A percentile compares a stretch with the other conserved stretches of the same genome.
Conservation (phyloP, 2,888 invertebrate species). For the Congeria kusceri region DNA sequence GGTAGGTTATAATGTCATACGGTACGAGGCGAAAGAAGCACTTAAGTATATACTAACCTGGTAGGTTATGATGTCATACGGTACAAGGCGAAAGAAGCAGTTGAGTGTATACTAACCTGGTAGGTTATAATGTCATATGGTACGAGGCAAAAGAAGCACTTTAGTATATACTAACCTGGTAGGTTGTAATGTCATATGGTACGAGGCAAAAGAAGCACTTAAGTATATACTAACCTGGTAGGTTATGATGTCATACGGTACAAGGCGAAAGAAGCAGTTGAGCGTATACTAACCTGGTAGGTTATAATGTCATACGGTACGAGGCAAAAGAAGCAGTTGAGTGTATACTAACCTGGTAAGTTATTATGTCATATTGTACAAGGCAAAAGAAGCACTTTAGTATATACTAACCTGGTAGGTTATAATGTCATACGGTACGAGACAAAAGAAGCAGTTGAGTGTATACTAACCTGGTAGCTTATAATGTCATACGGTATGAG, state of each 20-base stretch:
- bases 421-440: constrained; percentile 99
- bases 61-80: constrained; percentile 98
- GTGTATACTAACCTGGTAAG: constrained; percentile 90
- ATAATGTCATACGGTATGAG: constrained; percentile 99
- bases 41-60: constrained; percentile 93
- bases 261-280: constrained; percentile 97
- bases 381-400: constrained; percentile 96
- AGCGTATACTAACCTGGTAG: constrained; percentile 96
- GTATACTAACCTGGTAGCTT: constrained; percentile 91
- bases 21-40: constrained; percentile 98
- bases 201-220: constrained; percentile 97
- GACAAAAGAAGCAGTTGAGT: constrained; percentile 96
- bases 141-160: constrained; percentile 96
- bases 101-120: constrained; percentile 93
- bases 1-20: constrained; percentile 97
- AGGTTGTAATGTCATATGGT: constrained; percentile 98
- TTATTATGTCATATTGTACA: constrained; percentile 98
- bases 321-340: not conserved
- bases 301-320: constrained; percentile 87
- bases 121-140: constrained; percentile 98
- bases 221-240: constrained; percentile 91
- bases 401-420: constrained; percentile 92
- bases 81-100: constrained; percentile 96
- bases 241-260: constrained; percentile 98
- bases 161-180: constrained; percentile 92